phyloP scores from a whole-genome alignment of 2,888 invertebrate genomes.

The Rosalia funebris region DNA sequence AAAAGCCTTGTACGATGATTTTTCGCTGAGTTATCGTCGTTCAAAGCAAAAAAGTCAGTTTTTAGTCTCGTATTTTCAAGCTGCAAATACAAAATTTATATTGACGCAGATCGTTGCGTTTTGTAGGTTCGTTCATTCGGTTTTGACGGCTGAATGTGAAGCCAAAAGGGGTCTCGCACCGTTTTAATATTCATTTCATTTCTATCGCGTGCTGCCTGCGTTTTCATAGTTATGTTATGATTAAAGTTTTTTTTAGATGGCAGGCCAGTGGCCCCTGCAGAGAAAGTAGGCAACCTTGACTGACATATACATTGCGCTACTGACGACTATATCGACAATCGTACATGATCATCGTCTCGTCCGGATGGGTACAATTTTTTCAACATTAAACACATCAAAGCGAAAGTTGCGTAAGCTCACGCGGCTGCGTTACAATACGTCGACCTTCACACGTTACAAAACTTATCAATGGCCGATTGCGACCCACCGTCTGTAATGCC shows the following conservation, averaged over 20 bases:
- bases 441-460: conserved; percentile 16
- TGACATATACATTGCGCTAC: conserved; percentile 47
- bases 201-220: background rate
- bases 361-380: conserved; percentile 23
- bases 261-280: conserved; percentile 52
- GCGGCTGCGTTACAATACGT: too few relatives aligned
- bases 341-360: conserved; percentile 19
- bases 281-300: conserved; percentile 56
- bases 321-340: conserved; percentile 23
- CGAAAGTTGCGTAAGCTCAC: conserved; percentile 16
- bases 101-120: too few relatives aligned
- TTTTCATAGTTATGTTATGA: conserved; percentile 18
- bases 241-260: conserved; percentile 31
- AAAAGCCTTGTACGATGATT: too few relatives aligned
- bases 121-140: too few relatives aligned
- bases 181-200: background rate
- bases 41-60: too few relatives aligned
- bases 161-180: background rate
- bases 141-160: too few relatives aligned
- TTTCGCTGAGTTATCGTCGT: too few relatives aligned
- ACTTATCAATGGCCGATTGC: conserved; percentile 2
- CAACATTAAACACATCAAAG: conserved; percentile 6
- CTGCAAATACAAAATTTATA: too few relatives aligned
- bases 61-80: too few relatives aligned
- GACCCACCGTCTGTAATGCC: background rate